A percentile compares a stretch with the other conserved stretches of the same genome.
These are phyloP conservation scores for Drosophila histrio DNA, from an alignment of 2,888 invertebrate genomes.

Conservation along the genomic window DNA sequence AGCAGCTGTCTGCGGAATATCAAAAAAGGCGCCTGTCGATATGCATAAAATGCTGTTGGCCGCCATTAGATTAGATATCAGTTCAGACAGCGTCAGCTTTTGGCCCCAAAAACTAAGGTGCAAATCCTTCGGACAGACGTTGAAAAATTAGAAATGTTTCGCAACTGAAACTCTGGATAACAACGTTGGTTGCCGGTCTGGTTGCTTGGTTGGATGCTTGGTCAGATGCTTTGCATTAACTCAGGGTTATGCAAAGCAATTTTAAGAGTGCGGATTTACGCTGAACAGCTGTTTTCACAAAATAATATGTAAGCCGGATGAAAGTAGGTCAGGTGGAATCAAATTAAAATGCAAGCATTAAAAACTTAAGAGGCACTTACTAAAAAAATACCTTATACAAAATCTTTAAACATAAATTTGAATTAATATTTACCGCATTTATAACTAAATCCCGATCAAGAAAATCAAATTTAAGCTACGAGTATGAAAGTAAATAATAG, in stretches of 20 bases:
- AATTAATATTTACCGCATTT: background rate
- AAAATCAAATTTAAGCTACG: too few relatives aligned
- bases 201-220: conserved; percentile 12
- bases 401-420: conserved; percentile 8
- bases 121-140: conserved; percentile 64
- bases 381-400: background rate
- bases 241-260: conserved; percentile 49
- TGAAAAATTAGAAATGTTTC: conserved; percentile 76
- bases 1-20: conserved; percentile 69
- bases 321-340: conserved; percentile 44
- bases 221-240: conserved; percentile 75
- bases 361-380: conserved; percentile 17
- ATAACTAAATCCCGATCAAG: too few relatives aligned
- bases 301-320: conserved; percentile 15
- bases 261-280: conserved; percentile 40
- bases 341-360: conserved; percentile 36
- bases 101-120: conserved; percentile 26
- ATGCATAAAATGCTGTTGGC: conserved; percentile 72
- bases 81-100: conserved; percentile 56
- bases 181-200: conserved; percentile 15
- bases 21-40: conserved; percentile 67
- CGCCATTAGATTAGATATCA: conserved; percentile 71
- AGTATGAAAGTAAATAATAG: too few relatives aligned
- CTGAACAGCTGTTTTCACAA: conserved; percentile 47
- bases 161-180: conserved; percentile 50